A percentile compares a stretch with the other conserved stretches of the same genome.
These are phyloP conservation scores for Leptogaster cylindrica DNA, from an alignment of 2,888 invertebrate genomes.

Conservation along the genomic window DNA sequence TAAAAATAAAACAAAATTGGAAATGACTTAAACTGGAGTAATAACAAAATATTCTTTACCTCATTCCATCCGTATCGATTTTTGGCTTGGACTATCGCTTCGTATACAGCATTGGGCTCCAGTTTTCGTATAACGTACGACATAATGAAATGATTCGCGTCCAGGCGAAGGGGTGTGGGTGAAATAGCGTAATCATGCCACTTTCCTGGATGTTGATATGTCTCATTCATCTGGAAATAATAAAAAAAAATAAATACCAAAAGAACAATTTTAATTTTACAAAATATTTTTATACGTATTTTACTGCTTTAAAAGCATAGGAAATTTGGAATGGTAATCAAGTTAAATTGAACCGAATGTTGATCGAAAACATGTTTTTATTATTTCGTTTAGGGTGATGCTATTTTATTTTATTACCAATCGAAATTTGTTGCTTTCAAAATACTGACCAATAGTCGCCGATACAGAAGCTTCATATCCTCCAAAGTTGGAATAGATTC, in stretches of 20 bases:
- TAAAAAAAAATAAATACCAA: no score
- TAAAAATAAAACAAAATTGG: not conserved
- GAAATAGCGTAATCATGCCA: conserved; percentile 69
- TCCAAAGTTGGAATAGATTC: conserved; percentile 71
- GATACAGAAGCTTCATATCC: conserved; percentile 69
- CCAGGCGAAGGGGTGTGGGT: conserved; percentile 59
- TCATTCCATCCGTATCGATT: conserved; percentile 79
- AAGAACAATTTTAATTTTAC: conserved; percentile 14
- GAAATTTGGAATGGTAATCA: conserved; percentile 10
- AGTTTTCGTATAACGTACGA: conserved; percentile 70
- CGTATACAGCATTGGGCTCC: conserved; percentile 73
- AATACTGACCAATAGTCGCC: conserved; percentile 68
- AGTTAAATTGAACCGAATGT: conserved; percentile 7
- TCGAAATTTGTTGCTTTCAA: no score
- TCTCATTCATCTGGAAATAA: conserved; percentile 70
- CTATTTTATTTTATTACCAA: not conserved
- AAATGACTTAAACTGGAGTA: no score
- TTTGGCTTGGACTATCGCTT: conserved; percentile 76
- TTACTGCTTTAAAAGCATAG: conserved; percentile 14
- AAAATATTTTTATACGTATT: conserved; percentile 1
- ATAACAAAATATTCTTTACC: conserved; percentile 59
- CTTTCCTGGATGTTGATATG: conserved; percentile 73
- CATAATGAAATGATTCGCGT: conserved; percentile 65
- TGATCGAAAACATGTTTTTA: not conserved
- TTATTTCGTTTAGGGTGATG: conserved; percentile 37